Evolutionary conservation across 2,888 invertebrate genomes (phyloP).

Genomic region (Geotrupes spiniger): DNA sequence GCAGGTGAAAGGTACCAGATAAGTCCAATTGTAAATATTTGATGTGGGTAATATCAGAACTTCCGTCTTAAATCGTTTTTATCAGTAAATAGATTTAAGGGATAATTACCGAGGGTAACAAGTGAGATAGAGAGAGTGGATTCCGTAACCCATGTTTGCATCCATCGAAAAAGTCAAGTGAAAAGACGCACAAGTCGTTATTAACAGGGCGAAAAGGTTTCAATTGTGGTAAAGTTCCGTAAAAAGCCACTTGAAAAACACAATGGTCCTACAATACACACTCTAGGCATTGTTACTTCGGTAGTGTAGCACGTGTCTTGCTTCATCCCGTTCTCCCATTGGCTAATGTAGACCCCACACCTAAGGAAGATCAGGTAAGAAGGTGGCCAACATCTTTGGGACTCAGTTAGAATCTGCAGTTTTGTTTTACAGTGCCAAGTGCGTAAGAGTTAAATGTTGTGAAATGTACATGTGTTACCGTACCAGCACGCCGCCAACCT

Average conservation of each 20-base stretch:
- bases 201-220: slow-evolving; percentile 21
- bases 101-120: too few species aligned
- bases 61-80: too few species aligned
- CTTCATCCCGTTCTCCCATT: slow-evolving; percentile 31
- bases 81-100: too few species aligned
- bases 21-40: too few species aligned
- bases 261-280: slow-evolving; percentile 27
- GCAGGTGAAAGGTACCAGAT: too few species aligned
- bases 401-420: slow-evolving; percentile 25
- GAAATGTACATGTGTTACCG: slow-evolving; percentile 3
- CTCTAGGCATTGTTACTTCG: slow-evolving; percentile 18
- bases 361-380: slow-evolving; percentile 31
- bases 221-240: slow-evolving; percentile 31
- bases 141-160: not conserved
- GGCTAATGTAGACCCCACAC: slow-evolving; percentile 30
- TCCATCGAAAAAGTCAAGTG: not conserved
- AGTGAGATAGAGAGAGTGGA: not conserved
- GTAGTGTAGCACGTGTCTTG: slow-evolving; percentile 18
- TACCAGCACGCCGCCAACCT: not conserved
- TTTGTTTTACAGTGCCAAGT: slow-evolving; percentile 22
- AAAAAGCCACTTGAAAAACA: slow-evolving; percentile 38
- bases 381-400: slow-evolving; percentile 31
- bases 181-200: slow-evolving; percentile 10
- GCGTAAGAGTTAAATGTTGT: slow-evolving; percentile 6
- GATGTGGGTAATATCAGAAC: too few species aligned